Evolutionary conservation across 2,797 vertebrate species (phyloP).

Genomic region (Parauchenoglanis punctatus): DNA sequence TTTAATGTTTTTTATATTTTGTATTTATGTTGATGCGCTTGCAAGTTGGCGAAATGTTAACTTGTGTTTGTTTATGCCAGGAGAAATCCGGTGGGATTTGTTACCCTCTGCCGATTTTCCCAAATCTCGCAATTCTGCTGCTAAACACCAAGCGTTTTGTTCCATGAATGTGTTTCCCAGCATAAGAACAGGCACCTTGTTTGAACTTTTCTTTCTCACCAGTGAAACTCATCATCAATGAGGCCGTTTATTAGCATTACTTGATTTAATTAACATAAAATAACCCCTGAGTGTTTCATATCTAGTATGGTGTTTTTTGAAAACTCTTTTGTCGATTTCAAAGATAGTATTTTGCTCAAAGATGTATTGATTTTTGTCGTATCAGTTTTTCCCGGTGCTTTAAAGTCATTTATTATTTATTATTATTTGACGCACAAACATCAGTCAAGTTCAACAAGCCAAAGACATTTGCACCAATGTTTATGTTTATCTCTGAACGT

Average conservation of each 20-base stretch:
- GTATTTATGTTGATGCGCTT: neutral
- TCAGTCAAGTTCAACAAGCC: neutral
- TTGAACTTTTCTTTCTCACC: neutral
- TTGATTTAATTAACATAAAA: neutral
- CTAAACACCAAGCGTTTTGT: neutral
- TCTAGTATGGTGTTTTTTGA: neutral
- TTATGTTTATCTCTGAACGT: neutral
- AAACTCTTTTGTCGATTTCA: neutral
- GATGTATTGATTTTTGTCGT: neutral
- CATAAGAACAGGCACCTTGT: neutral
- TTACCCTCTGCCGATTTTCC: neutral
- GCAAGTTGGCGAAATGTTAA: neutral
- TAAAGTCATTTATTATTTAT: neutral
- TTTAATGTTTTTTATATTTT: neutral
- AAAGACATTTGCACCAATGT: neutral
- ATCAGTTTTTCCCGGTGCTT: neutral
- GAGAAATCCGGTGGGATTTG: neutral
- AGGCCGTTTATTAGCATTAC: no score
- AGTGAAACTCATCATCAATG: neutral
- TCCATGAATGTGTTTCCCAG: neutral
- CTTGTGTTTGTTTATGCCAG: neutral
- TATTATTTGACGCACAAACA: neutral
- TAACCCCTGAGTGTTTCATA: neutral
- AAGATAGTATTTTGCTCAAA: neutral
- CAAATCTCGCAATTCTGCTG: neutral